Base-by-base conservation (phyloP, 2,888 invertebrate genomes). In the Tetranychus piercei region DNA sequence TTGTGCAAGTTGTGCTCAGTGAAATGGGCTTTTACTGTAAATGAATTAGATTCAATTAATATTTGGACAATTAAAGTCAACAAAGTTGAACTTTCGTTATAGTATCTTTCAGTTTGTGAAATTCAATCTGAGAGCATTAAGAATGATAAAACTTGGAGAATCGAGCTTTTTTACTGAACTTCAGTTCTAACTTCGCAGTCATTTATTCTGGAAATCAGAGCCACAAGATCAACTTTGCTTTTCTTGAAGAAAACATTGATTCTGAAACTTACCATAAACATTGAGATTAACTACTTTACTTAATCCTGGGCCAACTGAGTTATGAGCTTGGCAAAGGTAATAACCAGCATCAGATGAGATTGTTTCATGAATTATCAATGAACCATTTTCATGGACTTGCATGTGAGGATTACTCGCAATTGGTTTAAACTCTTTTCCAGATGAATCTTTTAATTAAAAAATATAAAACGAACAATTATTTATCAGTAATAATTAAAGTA, bases 251-350 rank as follows among this genome's bases (percentile, higher is more conserved):
- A 65, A 20, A 9, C 22, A 9, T 18, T 20, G 11, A 23, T 18
- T 11, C 11, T 23, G 0, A 0, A 23, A 8, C 34, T 45, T 75
- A 79, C 79, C 77, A 74, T 79, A 76, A 11, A 79, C 77, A 67
- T 77, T 78, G 1, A 79, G 75, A 55, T 76, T 75, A 22, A 79
- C 77, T 8, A 79, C 78, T 77, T 79, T 79, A 72, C 78, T 79
- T 45, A 79, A 75, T 9, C 78, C 78, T 55, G 77, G 78, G 1
- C 78, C 78, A n/a, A 79, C 77, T 0, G 78, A 78, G 34, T 79
- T 79, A 34, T 77, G 75, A n/a, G 79, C 78, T 74, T 79, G 78
- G 45, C 79, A 79, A 65, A 78, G 72, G 71, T 79, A 79, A 45
- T 76, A 78, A 6, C 79, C 78, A 18, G 76, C 76, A 34, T 79